Evolutionary conservation across 2,113 vertebrate species (phyloP).

Genomic region (Chaenocephalus aceratus): DNA sequence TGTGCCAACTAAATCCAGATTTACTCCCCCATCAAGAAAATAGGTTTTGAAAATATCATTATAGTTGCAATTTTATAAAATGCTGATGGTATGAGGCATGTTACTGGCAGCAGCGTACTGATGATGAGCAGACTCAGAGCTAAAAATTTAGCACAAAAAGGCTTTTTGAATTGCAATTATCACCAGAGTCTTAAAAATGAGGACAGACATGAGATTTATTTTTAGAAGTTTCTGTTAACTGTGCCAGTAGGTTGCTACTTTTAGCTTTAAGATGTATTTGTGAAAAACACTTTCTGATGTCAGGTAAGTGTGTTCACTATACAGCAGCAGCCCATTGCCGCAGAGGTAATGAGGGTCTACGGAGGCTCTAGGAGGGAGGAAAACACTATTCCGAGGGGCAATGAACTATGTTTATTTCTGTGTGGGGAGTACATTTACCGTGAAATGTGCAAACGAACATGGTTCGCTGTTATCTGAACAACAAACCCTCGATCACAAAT

Average conservation of each 20-base stretch:
- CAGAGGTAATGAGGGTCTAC: not conserved
- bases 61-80: not conserved
- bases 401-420: slow-evolving; percentile 4
- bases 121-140: not conserved
- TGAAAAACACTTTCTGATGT: not conserved
- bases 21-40: not conserved
- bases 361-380: slow-evolving; percentile 4
- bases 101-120: not conserved
- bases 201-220: not conserved
- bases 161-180: not conserved
- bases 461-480: not conserved
- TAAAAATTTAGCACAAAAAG: not conserved
- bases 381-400: slow-evolving; percentile 5
- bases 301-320: not conserved
- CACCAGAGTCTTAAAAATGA: not conserved
- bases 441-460: slow-evolving; percentile 30
- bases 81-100: not conserved
- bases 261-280: not conserved
- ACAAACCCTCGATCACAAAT: slow-evolving; percentile 17
- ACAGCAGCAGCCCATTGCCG: not conserved
- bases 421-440: slow-evolving; percentile 4
- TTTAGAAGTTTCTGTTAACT: not conserved
- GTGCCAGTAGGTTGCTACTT: not conserved
- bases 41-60: not conserved
- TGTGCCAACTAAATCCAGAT: slow-evolving; percentile 1